Evolutionary conservation across 2,797 vertebrate genomes (phyloP), one percentile per base, ranked within the genome.

Genomic region (Potorous gilbertii): DNA sequence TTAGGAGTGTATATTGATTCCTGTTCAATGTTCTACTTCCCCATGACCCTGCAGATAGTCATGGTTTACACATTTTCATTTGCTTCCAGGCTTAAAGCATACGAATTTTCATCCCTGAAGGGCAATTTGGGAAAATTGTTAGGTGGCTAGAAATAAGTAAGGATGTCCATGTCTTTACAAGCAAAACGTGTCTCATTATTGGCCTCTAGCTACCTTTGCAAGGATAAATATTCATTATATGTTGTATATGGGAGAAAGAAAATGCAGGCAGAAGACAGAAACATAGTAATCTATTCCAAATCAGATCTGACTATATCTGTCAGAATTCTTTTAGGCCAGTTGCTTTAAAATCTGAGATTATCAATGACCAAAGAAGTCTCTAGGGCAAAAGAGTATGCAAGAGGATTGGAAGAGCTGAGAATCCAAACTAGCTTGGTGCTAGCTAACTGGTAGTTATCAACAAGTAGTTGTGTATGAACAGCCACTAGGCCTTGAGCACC

Each of bases 191-290:
- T 92, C 21, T 96, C 62, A 91, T 92, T 96, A 91, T 55, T 93
- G n/a, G 18, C 55, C 29, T 31, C 56, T 81, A 46, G 56, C 66
- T 62, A 12, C 93, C 93, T 95, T 97, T 95, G 95, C 89, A 29
- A 95, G 40, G 59, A 55, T 95, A 95, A 92, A 66, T 95, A 81
- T 74, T 94, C 40, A 92, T 92, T 95, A 31, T 94, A 24, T 46
- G 18, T 87, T 87, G 31, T 93, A 57, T 87, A 87, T 24, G 90
- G n/a, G 95, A 29, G 57, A 95, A 97, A 92, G 0, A 95, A 91
- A 95, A 95, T 90, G 5, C 24, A 93, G 31, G 56, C 56, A 96
- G 81, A 50, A 46, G 94, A 93, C 40, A 96, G 81, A 93, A 94
- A 87, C 46, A 55, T 5, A 34, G 31, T 74, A 59, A 90, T 12